Evolutionary conservation across 2,113 vertebrate genomes (phyloP).

Genomic region (Syngnathoides biaculeatus): DNA sequence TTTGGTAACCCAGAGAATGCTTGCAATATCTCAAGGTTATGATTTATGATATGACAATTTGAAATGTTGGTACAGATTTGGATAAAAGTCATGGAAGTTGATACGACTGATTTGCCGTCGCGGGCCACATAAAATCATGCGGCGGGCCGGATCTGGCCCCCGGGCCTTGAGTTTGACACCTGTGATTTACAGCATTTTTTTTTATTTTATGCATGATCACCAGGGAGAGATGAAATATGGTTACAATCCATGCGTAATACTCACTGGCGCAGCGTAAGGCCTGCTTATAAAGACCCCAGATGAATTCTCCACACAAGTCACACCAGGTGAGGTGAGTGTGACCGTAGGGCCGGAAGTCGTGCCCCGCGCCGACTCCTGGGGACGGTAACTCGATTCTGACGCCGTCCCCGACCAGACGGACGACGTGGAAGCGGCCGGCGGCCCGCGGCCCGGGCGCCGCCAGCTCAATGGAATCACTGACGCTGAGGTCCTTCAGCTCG

Average conservation of each 20-base stretch:
- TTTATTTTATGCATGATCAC: no score
- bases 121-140: no score
- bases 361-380: conserved; percentile 70
- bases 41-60: no score
- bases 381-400: conserved; percentile 60
- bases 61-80: no score
- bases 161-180: no score
- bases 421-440: conserved; percentile 38
- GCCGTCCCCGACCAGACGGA: conserved; percentile 64
- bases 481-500: conserved; percentile 74
- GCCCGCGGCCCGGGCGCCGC: conserved; percentile 39
- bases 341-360: conserved; percentile 82
- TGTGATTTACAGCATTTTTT: no score
- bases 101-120: no score
- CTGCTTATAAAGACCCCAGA: conserved; percentile 92
- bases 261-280: conserved; percentile 87
- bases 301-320: conserved; percentile 94
- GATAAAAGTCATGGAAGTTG: no score
- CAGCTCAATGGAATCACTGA: conserved; percentile 70
- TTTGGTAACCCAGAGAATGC: no score
- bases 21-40: no score
- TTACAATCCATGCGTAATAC: conserved; percentile 51
- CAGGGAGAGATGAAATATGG: no score
- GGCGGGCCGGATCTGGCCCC: no score
- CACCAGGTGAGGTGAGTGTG: conserved; percentile 87